These are phyloP conservation scores for Karalla daura DNA, from an alignment of 2,797 vertebrate genomes.

Conservation along the genomic window DNA sequence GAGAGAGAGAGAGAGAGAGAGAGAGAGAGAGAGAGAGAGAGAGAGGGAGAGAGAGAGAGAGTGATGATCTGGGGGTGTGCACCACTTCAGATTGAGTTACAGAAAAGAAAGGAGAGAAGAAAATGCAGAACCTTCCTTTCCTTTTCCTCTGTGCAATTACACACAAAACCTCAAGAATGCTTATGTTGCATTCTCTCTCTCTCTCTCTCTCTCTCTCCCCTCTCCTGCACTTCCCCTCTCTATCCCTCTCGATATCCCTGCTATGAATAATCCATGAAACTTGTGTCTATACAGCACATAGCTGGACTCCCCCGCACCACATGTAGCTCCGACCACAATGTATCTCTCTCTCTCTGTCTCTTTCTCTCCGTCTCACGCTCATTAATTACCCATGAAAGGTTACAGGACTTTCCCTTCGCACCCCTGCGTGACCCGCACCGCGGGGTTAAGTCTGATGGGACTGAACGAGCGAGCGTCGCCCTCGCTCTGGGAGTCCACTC, in stretches of 20 bases:
- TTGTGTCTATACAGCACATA: slow-evolving; percentile 44
- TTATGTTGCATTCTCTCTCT: slow-evolving; percentile 43
- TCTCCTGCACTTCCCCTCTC: slow-evolving; percentile 17
- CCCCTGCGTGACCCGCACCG: neutral
- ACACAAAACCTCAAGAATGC: slow-evolving; percentile 56
- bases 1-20: neutral
- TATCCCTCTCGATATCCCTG: slow-evolving; percentile 34
- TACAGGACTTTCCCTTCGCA: slow-evolving; percentile 35
- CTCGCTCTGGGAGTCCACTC: too few species aligned
- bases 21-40: neutral
- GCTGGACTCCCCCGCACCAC: slow-evolving; percentile 34
- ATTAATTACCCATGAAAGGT: slow-evolving; percentile 69
- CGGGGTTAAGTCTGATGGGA: too few species aligned
- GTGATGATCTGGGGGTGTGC: slow-evolving; percentile 16
- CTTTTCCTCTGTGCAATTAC: slow-evolving; percentile 32
- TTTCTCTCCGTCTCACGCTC: slow-evolving; percentile 32
- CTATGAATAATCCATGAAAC: slow-evolving; percentile 63
- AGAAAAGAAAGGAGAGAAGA: neutral
- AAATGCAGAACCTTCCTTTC: neutral
- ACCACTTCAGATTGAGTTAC: slow-evolving; percentile 50
- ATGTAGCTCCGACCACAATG: slow-evolving; percentile 28
- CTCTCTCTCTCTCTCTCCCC: slow-evolving; percentile 19
- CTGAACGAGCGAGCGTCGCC: too few species aligned
- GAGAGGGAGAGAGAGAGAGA: slow-evolving; percentile 58
- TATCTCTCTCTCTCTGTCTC: slow-evolving; percentile 25